Base-by-base conservation (phyloP, 2,888 invertebrate genomes). In the Dynastes tityus region DNA sequence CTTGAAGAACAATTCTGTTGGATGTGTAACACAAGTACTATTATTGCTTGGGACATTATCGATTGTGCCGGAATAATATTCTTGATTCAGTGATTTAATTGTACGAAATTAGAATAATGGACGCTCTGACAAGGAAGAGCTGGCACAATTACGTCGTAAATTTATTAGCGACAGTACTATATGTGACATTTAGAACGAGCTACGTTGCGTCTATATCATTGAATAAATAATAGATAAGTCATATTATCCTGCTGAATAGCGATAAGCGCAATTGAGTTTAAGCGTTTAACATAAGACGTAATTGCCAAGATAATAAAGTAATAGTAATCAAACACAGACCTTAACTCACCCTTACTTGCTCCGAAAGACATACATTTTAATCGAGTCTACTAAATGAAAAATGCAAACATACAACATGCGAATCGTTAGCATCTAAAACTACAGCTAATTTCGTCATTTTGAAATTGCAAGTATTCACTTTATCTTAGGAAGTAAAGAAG, bases 61-160 rank as follows among this genome's bases (percentile, higher is more conserved):
- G 73, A 74, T 61, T 74, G 27, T 40, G 4, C 27, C 9, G 11
- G 63, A 6, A 61, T 74, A 74, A 63, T 61, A 61, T 74, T 74
- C 73, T 74, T 74, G 61, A 74, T 74, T 74, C 73, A 74, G 61
- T 74, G 73, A 74, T 63, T 74, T 74, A 74, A 74, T 74, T 74
- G 73, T 74, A 74, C 61, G 61, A 27, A 61, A 74, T 74, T 74
- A 61, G 22, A 61, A 74, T 74, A 61, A 74, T 49, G 73, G 58
- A 40, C 55, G 22, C 22, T 40, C 58, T 73, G 73, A 74, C 73
- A 74, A 61, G 45, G 61, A 74, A 27, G 61, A 74, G 61, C 73
- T 49, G 45, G 73, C 61, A 61, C 61, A 61, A 61, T 61, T 74
- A 63, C 27, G 73, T 61, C 61, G 63, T 74, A 63, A 74, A 61